A percentile compares a stretch with the other conserved stretches of the same genome.
phyloP scores from a whole-genome alignment of 1,140 invertebrate genomes.

The Drusus annulatus region DNA sequence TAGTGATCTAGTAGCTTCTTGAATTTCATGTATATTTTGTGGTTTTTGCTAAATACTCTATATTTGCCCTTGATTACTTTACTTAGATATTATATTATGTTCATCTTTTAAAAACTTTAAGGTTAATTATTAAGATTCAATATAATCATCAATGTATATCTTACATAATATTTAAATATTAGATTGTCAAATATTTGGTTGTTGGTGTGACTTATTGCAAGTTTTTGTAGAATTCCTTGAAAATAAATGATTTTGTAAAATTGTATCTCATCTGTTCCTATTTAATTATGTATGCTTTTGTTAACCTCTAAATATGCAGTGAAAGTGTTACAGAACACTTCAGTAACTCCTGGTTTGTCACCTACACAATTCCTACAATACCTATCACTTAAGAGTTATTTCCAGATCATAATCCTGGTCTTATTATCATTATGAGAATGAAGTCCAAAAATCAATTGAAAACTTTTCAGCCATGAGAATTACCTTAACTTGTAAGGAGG shows the following conservation, averaged over 20 bases:
- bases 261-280: neutral
- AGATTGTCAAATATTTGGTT: conserved; percentile 30
- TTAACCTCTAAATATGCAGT: too few species aligned
- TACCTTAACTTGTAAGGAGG: too few species aligned
- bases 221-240: conserved; percentile 40
- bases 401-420: too few species aligned
- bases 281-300: too few species aligned
- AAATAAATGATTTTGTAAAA: conserved; percentile 40
- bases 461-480: too few species aligned
- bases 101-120: neutral
- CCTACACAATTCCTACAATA: too few species aligned
- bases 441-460: too few species aligned
- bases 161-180: conserved; percentile 22
- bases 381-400: too few species aligned
- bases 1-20: neutral
- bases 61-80: neutral
- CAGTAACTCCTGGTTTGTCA: too few species aligned
- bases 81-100: neutral
- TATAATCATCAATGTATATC: conserved; percentile 19
- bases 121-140: conserved; percentile 14
- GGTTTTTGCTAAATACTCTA: conserved; percentile 25
- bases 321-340: too few species aligned
- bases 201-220: conserved; percentile 33
- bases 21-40: neutral
- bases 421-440: too few species aligned